Conservation (phyloP, 2,888 invertebrate species). For the Erannis defoliaria region DNA sequence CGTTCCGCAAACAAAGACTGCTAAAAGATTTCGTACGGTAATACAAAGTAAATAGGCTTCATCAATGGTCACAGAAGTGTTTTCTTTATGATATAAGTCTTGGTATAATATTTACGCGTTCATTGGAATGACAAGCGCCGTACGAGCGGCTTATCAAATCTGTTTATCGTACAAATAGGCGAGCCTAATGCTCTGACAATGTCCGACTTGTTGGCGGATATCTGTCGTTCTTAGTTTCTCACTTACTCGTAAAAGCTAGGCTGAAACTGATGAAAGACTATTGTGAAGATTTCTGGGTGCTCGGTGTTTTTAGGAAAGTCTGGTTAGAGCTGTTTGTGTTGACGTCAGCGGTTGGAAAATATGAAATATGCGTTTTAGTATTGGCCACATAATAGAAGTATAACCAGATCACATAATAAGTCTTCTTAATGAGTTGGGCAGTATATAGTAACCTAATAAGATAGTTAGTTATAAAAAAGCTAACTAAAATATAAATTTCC, state of each 20-base stretch:
- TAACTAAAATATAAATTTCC: too few relatives aligned
- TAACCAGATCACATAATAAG: neutral
- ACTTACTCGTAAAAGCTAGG: conserved; percentile 3
- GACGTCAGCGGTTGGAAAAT: neutral
- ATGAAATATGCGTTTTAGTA: neutral
- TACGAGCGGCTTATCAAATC: conserved; percentile 26
- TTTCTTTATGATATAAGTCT: conserved; percentile 3
- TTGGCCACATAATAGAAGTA: too few relatives aligned
- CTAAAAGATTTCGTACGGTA: conserved; percentile 9
- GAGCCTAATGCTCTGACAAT: conserved; percentile 21
- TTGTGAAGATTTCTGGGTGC: neutral
- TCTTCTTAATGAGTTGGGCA: neutral
- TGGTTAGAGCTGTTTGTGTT: neutral
- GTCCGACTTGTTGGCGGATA: conserved; percentile 23
- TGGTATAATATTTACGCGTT: conserved; percentile 15
- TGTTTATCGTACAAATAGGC: conserved; percentile 21
- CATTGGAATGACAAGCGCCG: neutral
- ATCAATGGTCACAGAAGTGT: conserved; percentile 11
- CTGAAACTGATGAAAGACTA: neutral
- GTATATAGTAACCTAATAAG: too few relatives aligned
- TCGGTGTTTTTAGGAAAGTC: neutral
- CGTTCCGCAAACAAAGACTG: neutral
- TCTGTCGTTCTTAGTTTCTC: conserved; percentile 4
- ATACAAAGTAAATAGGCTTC: conserved; percentile 2
- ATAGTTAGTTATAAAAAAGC: too few relatives aligned